Base-by-base conservation (phyloP, 1,140 invertebrate species). In the Diuraphis noxia region DNA sequence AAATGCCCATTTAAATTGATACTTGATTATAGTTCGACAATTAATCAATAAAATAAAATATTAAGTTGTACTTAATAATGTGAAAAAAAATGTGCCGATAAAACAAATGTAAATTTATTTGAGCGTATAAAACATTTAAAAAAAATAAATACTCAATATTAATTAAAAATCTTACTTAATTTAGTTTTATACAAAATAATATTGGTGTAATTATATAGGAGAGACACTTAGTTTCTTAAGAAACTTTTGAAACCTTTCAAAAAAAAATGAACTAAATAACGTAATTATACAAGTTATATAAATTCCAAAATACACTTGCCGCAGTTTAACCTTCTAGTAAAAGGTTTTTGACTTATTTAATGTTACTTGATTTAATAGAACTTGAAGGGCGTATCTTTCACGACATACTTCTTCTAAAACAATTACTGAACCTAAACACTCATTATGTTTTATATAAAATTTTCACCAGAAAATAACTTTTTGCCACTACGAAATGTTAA, bases 201-300 rank as follows among this genome's bases (percentile, higher is more conserved):
- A 72, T 72, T 72, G n/a, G 56, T n/a, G 56, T 72, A 72, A 72
- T 72, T 72, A 72, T 72, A 34, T n/a, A 40, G 38, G 81, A 30
- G 5, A 43, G 40, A 43, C 34, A n/a, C 81, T 43, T 41, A 43
- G 9, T 43, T 43, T 43, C 40, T 30, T n/a, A n/a, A n/a, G 30
- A 41, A 84, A 85, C 82, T 85, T 85, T 84, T 34, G 40, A 43
- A 46, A 30, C 81, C 40, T 84, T 43, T 84, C 40, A 40, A 81
- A 25, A 81, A 81, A 38, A 10, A 38, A 25, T 81, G 9, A 82
- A 82, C 38, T 25, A 40, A 38, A 82, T 82, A 82, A 82, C 30
- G 81, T 41, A 41, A 41, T 84, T 84, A 84, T 25, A n/a, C 30
- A 13, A 41, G 81, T 40, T 30, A 82, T 38, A 84, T n/a, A n/a